These are phyloP conservation scores for Campoletis sonorensis DNA, from an alignment of 1,140 invertebrate genomes.

Conservation along the genomic window DNA sequence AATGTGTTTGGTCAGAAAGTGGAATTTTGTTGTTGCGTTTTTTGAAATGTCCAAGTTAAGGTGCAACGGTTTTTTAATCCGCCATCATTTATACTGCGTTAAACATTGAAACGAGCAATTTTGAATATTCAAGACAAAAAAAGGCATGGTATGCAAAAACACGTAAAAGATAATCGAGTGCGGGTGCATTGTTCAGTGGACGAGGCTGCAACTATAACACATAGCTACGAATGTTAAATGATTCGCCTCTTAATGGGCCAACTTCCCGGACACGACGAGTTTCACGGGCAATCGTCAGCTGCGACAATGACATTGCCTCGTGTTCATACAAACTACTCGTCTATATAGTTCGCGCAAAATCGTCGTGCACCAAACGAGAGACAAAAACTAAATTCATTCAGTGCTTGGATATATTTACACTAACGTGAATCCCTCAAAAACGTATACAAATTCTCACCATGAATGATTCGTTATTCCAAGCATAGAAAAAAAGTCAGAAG, in stretches of 20 bases:
- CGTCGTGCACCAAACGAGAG: background rate
- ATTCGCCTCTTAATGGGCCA: slow-evolving; percentile 64
- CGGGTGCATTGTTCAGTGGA: slow-evolving; percentile 45
- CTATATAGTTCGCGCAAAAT: slow-evolving; percentile 11
- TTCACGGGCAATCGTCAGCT: slow-evolving; percentile 68
- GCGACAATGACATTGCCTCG: slow-evolving; percentile 71
- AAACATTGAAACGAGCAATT: no score
- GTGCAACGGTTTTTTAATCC: no score
- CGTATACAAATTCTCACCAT: background rate
- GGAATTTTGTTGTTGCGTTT: no score
- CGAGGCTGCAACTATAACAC: slow-evolving; percentile 27
- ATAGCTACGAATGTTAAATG: slow-evolving; percentile 67
- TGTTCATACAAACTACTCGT: slow-evolving; percentile 4
- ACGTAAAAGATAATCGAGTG: slow-evolving; percentile 43
- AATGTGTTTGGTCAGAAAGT: no score
- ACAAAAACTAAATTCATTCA: background rate
- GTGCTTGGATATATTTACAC: background rate
- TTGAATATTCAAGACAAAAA: no score
- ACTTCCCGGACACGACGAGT: slow-evolving; percentile 74
- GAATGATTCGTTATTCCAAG: background rate
- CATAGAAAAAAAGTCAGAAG: background rate
- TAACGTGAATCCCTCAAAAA: background rate
- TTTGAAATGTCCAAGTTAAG: no score
- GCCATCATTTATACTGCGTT: no score
- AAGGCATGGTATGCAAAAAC: no score